Base-by-base conservation (phyloP, 2,888 invertebrate species). In the Cantharis lateralis region DNA sequence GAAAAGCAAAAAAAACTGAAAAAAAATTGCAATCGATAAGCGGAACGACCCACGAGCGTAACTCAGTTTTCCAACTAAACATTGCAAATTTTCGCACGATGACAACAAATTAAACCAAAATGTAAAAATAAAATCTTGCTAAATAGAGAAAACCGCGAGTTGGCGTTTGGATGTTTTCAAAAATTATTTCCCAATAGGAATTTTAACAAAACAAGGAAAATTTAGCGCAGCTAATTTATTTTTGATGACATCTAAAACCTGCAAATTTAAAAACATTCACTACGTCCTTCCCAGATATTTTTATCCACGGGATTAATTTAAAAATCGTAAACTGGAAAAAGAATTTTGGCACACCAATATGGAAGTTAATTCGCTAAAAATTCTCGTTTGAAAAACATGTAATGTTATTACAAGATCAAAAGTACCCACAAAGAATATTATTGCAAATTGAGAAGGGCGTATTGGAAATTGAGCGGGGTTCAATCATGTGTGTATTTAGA, bases 1-100 rank as follows among this genome's bases (percentile, higher is more conserved):
- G 71, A 73, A 70, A 61, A 64, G 62, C 18, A 74, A 69, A 63
- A n/a, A 66, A 74, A 66, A 70, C 62, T 62, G 71, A 77, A 73
- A 75, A 75, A 26, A 71, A 24, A 32, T 7, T 64, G 70, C 72
- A 72, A 76, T 32, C 32, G 68, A 26, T 15, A 66, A 66, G n/a
- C 20, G 20, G 13, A 66, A 66, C 16, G 16, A 15, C 16, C 15
- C 16, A 16, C 20, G 64, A 66, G 13, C 9, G 3, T 18, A 7
- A 15, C 16, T n/a, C 18, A 20, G 5, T 66, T 66, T 18, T 66
- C 13, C 1, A 13, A 18, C 64, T 66, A 66, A 20, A 66, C 10
- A 11, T 16, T 18, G 4, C 16, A 13, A 24, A 24, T 20, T 66
- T 66, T 20, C 20, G 11, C 9, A 64, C 3, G 64, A 64, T 13